Percentiles rank a stretch among this genome's conserved stretches.
Conservation (phyloP, 2,113 vertebrate genomes). For the Misgurnus mizolepis region DNA sequence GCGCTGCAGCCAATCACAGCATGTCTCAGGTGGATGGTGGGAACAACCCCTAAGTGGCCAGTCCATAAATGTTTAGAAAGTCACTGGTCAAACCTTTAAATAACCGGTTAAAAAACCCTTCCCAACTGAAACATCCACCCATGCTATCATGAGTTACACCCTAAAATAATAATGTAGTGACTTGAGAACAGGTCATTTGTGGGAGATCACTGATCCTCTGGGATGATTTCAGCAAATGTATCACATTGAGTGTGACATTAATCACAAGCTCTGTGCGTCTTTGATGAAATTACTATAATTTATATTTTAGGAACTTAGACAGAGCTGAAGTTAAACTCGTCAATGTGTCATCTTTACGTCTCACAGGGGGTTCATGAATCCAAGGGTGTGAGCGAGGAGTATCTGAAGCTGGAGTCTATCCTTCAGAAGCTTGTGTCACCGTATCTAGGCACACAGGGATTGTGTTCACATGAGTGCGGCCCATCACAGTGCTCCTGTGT, state of each 20-base stretch:
- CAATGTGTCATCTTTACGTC: background rate
- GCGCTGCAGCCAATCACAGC: too few relatives aligned
- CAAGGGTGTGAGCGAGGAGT: conserved; percentile 88
- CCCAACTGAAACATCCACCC: background rate
- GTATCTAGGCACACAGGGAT: conserved; percentile 84
- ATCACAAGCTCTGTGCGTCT: background rate
- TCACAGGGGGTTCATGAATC: conserved; percentile 73
- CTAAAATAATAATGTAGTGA: background rate
- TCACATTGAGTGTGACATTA: conserved; percentile 7
- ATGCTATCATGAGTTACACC: background rate
- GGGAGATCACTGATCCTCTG: too few relatives aligned
- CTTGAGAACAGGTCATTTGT: background rate
- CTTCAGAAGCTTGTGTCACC: conserved; percentile 88
- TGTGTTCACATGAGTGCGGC: conserved; percentile 80
- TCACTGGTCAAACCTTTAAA: too few relatives aligned
- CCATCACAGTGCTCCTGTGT: conserved; percentile 79
- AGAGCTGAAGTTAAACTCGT: background rate
- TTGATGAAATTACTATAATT: background rate
- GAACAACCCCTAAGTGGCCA: too few relatives aligned
- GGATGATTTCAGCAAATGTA: background rate
- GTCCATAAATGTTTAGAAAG: too few relatives aligned
- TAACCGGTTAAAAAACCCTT: background rate
- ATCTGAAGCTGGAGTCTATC: conserved; percentile 88
- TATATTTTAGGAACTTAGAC: background rate
- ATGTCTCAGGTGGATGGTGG: too few relatives aligned